phyloP scores from a whole-genome alignment of 2,113 vertebrate genomes.

The Vulpes ferrilata region DNA sequence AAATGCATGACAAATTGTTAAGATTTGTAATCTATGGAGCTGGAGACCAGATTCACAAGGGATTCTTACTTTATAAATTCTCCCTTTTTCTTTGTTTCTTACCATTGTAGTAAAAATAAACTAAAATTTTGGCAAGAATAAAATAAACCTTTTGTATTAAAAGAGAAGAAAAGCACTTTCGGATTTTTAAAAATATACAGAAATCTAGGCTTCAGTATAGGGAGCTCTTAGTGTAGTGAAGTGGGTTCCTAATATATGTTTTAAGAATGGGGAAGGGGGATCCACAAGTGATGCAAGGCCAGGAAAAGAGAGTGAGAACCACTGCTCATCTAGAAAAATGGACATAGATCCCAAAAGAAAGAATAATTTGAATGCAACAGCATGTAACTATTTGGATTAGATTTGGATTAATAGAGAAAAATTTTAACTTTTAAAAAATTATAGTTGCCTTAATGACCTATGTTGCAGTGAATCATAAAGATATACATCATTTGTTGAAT shows the following conservation, averaged over 20 bases:
- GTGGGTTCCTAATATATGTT: neutral
- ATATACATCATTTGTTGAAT: neutral
- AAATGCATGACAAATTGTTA: neutral
- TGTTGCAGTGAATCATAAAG: neutral
- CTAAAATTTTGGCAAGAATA: neutral
- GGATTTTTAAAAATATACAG: neutral
- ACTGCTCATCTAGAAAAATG: neutral
- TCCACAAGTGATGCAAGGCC: neutral
- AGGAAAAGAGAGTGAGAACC: neutral
- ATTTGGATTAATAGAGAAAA: neutral
- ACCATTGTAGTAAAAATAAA: conserved; percentile 12
- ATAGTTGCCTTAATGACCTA: neutral
- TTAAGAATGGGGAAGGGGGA: too few relatives aligned
- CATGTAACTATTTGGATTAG: neutral
- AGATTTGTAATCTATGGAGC: neutral
- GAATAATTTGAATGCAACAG: neutral
- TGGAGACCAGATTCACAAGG: neutral
- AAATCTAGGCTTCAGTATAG: neutral
- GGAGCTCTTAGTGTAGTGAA: neutral
- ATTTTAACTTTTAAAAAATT: neutral
- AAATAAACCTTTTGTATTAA: neutral
- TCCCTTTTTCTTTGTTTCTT: neutral
- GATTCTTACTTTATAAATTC: neutral
- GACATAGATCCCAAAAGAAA: neutral
- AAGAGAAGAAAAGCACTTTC: neutral